Evolutionary conservation across 92 coral and sea anemone genomes (phyloP).

Genomic region (Muricea muricata): DNA sequence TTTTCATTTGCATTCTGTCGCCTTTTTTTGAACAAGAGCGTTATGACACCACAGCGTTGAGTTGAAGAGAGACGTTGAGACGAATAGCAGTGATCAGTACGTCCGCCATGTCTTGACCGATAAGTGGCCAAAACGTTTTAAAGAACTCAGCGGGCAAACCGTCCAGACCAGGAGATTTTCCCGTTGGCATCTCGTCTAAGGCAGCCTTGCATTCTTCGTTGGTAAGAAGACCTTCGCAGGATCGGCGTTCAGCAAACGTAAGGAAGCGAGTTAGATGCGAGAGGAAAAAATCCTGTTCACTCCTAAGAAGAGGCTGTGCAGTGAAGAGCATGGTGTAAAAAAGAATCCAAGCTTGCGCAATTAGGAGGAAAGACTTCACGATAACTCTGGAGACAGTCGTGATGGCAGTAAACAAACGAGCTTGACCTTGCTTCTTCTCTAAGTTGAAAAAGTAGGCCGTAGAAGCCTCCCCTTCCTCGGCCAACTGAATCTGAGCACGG

Average conservation of each 20-base stretch:
- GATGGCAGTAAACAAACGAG: no score
- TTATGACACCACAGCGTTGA: slow-evolving; percentile 40
- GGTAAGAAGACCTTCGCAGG: slow-evolving; percentile 33
- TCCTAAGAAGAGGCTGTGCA: not conserved
- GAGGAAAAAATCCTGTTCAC: not conserved
- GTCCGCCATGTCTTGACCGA: slow-evolving; percentile 52
- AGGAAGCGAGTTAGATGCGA: not conserved
- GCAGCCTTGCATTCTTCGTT: slow-evolving; percentile 40
- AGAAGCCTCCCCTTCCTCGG: slow-evolving; percentile 40
- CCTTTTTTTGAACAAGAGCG: slow-evolving; percentile 52
- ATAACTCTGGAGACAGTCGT: no score
- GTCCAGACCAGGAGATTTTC: slow-evolving; percentile 67
- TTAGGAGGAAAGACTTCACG: not conserved
- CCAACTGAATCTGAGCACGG: slow-evolving; percentile 31
- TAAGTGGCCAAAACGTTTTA: slow-evolving; percentile 46
- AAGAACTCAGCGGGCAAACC: slow-evolving; percentile 72
- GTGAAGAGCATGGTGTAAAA: slow-evolving; percentile 13
- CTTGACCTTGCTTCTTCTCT: not conserved
- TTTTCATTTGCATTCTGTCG: slow-evolving; percentile 9
- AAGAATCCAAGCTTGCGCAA: not conserved
- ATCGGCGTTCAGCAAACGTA: not conserved
- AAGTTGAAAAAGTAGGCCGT: not conserved
- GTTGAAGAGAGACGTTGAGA: slow-evolving; percentile 1
- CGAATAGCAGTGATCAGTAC: slow-evolving; percentile 21
- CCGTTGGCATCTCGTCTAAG: slow-evolving; percentile 35